Percentiles rank a stretch among this genome's conserved stretches.
phyloP scores from a whole-genome alignment of 2,888 invertebrate genomes.

The Drosophila tripunctata region DNA sequence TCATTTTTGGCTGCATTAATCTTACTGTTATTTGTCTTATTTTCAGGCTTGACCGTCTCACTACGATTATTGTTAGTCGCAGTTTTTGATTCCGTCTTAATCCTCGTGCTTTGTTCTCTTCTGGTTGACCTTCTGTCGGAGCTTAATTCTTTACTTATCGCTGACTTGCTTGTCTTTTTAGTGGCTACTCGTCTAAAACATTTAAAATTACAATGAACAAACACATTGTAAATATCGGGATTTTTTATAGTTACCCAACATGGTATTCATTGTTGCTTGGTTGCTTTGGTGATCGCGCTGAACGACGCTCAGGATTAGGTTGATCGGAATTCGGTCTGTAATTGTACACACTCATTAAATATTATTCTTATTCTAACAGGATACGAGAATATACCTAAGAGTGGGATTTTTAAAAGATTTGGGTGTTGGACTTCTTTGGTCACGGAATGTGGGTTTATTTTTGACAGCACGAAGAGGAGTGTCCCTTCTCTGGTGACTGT shows the following conservation, averaged over 20 bases:
- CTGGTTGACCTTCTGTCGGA: background rate
- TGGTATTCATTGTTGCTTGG: slow-evolving; percentile 46
- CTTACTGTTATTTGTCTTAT: no score
- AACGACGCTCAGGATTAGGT: slow-evolving; percentile 39
- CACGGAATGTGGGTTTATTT: background rate
- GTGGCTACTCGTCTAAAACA: no score
- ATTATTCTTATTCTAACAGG: no score
- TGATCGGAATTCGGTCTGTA: slow-evolving; percentile 38
- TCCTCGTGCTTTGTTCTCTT: background rate
- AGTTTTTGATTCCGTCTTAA: background rate
- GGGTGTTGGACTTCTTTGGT: background rate
- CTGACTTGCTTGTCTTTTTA: slow-evolving; percentile 12
- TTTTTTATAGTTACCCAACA: slow-evolving; percentile 44
- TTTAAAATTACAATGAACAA: no score
- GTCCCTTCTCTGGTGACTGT: background rate
- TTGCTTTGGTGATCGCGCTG: slow-evolving; percentile 43
- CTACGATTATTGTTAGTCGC: background rate
- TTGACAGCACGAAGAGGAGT: background rate
- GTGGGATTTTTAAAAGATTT: slow-evolving; percentile 15
- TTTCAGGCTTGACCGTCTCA: background rate
- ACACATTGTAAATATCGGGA: no score
- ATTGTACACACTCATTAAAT: no score
- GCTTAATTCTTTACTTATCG: background rate
- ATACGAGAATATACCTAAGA: slow-evolving; percentile 15
- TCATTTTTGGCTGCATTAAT: no score